Percentiles rank a stretch among this genome's conserved stretches.
phyloP scores from a whole-genome alignment of 2,113 vertebrate species.

The Antechinus stuartii region DNA sequence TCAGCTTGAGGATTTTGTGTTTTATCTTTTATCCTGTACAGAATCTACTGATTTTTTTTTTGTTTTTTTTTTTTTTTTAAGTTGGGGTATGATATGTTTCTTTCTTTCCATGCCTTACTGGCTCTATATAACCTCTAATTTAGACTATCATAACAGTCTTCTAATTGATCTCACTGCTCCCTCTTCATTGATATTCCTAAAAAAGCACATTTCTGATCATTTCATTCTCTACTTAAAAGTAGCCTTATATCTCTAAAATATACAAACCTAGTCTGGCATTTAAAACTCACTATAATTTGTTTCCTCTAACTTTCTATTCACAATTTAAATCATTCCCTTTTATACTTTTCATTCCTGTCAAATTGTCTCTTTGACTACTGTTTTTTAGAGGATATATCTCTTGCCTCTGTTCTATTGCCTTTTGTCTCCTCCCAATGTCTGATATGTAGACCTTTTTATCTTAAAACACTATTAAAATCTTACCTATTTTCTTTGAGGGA shows the following conservation, averaged over 20 bases:
- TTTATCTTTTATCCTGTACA: neutral
- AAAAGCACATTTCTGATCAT: neutral
- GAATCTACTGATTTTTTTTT: neutral
- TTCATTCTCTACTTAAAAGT: neutral
- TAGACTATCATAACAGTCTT: neutral
- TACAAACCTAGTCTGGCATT: neutral
- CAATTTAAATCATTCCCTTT: neutral
- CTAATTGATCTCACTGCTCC: neutral
- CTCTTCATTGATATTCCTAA: neutral
- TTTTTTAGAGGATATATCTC: neutral
- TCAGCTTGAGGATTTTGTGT: neutral
- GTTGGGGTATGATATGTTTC: neutral
- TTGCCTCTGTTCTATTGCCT: neutral
- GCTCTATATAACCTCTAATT: neutral
- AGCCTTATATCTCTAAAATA: neutral
- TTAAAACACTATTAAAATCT: neutral
- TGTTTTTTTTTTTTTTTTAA: neutral
- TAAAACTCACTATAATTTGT: neutral
- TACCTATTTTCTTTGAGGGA: neutral
- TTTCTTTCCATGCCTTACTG: neutral
- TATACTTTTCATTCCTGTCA: neutral
- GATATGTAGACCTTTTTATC: neutral
- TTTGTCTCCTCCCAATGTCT: neutral
- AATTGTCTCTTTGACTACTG: neutral
- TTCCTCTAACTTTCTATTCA: neutral